Evolutionary conservation across 1,140 invertebrate genomes (phyloP).

Genomic region (Tribolium castaneum): DNA sequence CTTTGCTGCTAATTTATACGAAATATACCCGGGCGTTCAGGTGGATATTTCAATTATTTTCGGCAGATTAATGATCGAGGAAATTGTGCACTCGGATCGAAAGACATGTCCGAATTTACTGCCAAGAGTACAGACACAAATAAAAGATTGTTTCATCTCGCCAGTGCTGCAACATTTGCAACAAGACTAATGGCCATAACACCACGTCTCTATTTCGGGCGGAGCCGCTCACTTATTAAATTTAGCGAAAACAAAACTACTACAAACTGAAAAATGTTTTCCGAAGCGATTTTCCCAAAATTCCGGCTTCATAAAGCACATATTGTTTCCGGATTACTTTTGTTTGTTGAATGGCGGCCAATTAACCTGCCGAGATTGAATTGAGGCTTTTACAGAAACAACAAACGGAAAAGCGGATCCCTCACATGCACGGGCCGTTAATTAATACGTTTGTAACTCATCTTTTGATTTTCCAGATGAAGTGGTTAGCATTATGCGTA

Average conservation of each 20-base stretch:
- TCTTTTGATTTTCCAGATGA: conserved; percentile 60
- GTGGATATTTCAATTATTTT: conserved; percentile 27
- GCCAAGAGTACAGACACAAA: neutral
- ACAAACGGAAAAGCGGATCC: neutral
- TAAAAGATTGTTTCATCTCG: neutral
- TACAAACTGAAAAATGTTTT: no score
- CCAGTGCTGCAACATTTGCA: neutral
- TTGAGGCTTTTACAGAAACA: neutral
- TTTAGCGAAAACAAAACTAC: no score
- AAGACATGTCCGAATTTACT: neutral
- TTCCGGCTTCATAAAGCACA: neutral
- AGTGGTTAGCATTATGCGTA: conserved; percentile 64
- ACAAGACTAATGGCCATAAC: neutral
- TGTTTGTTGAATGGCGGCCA: neutral
- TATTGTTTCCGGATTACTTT: neutral
- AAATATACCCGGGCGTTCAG: conserved; percentile 5
- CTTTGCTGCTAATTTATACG: conserved; percentile 18
- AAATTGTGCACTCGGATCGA: conserved; percentile 13
- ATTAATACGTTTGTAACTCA: conserved; percentile 4
- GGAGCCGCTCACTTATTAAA: neutral
- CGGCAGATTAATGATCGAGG: conserved; percentile 10
- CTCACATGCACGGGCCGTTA: neutral
- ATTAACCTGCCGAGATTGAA: neutral
- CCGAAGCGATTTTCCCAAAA: neutral
- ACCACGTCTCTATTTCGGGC: neutral